Evolutionary conservation across 2,797 vertebrate species (phyloP), one percentile per base, ranked within the genome.

Genomic region (Lutra lutra): DNA sequence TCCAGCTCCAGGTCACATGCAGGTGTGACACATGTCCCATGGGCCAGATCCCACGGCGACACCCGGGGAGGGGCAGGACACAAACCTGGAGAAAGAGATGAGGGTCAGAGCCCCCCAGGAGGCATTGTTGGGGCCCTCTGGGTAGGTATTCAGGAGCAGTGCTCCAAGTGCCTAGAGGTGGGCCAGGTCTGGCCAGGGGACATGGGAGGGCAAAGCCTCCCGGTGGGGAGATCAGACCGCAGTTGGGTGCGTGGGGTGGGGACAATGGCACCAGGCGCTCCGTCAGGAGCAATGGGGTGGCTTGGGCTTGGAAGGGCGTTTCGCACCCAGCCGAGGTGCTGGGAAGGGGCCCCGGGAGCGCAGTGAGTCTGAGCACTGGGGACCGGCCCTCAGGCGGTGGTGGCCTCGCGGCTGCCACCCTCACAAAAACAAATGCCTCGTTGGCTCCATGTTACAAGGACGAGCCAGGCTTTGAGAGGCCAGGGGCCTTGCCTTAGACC

Each of bases 341-440:
- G 17, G 0, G 29, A 46, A 70, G 40, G 23, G 29, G 17, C 0
- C 0, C 8, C 0, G 3, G 77, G 54, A 54, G 27, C 14, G 43
- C 0, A 13, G 38, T 35, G 8, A 10, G 21, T 29, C 85, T 12
- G 58, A 56, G 70, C 32, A 54, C 92, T 11, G 32, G 17, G 25
- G 5, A 4, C 3, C 2, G 2, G 4, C 32, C 43, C 10, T 40
- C 46, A 29, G 60, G 27, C 1, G 46, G 43, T 15, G 4, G 40
- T 2, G 2, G n/a, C 18, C 23, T 3, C 3, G n/a, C 25, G 0
- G 43, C 12, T 14, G 17, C 32, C 3, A 2, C 29, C 2, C 51
- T 0, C 1, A 0, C 32, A 7, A 58, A 77, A 40, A 3, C 4
- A 3, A 1, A 25, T 0, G 7, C 25, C 0, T 3, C 0, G 0